Conservation (phyloP, 37 sponge, comb jelly and placozoan species). For the Geodia barretti region DNA sequence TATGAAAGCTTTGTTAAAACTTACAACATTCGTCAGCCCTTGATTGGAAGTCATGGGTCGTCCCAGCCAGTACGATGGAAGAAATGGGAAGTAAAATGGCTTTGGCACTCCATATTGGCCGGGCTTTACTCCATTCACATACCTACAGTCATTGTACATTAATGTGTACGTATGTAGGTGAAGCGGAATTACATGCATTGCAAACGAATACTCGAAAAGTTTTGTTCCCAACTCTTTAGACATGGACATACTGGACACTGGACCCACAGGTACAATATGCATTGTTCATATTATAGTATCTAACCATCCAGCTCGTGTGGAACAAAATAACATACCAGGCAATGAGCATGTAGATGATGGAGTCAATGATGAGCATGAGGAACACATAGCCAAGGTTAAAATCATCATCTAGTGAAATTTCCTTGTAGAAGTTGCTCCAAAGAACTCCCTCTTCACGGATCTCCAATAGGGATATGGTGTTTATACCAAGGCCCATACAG, state of each 20-base stretch:
- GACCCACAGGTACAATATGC: too few relatives aligned
- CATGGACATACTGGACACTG: too few relatives aligned
- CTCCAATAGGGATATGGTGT: slow-evolving; percentile 70
- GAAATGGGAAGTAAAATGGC: slow-evolving; percentile 83
- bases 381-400: slow-evolving; percentile 73
- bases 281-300: too few relatives aligned
- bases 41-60: slow-evolving; percentile 1
- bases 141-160: too few relatives aligned
- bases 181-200: too few relatives aligned
- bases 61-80: slow-evolving; percentile 84
- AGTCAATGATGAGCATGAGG: slow-evolving; percentile 83
- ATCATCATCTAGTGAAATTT: slow-evolving; percentile 64
- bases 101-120: slow-evolving; percentile 91
- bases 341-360: slow-evolving; percentile 81
- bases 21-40: too few relatives aligned
- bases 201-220: too few relatives aligned
- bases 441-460: slow-evolving; percentile 58
- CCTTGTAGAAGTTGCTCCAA: slow-evolving; percentile 61
- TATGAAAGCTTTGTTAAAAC: too few relatives aligned
- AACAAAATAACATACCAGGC: too few relatives aligned
- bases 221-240: too few relatives aligned
- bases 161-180: too few relatives aligned
- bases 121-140: slow-evolving; percentile 89
- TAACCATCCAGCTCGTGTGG: too few relatives aligned
- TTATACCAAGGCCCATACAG: slow-evolving; percentile 79